Evolutionary conservation across 2,113 vertebrate genomes (phyloP).

Genomic region (Malaclemys terrapin): DNA sequence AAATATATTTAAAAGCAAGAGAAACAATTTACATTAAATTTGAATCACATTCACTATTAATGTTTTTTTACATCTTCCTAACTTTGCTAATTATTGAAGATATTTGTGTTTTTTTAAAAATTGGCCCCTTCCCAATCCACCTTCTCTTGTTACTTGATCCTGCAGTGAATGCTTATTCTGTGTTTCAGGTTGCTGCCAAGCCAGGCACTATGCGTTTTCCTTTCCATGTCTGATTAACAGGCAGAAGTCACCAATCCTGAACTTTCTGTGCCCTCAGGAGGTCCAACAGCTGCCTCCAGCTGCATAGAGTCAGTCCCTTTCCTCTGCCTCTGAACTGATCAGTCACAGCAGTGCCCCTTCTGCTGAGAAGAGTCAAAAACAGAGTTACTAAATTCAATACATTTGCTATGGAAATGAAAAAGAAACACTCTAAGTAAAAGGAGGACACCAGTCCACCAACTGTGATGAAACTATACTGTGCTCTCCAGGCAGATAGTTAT

Average conservation of each 20-base stretch:
- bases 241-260: not conserved
- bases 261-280: not conserved
- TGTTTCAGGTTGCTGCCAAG: not conserved
- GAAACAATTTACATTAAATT: not conserved
- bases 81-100: not conserved
- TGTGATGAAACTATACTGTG: not conserved
- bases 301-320: accelerated
- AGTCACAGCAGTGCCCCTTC: not conserved
- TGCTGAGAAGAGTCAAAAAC: not conserved
- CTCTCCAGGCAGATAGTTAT: not conserved
- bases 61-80: not conserved
- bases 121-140: not conserved
- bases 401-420: not conserved
- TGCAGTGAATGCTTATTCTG: not conserved
- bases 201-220: not conserved
- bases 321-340: not conserved
- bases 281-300: not conserved
- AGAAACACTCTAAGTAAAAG: not conserved
- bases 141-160: not conserved
- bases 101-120: not conserved
- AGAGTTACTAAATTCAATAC: not conserved
- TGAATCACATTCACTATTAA: not conserved
- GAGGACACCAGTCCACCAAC: not conserved
- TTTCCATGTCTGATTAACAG: not conserved
- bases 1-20: not conserved